Evolutionary conservation across 2,797 vertebrate species (phyloP).

Genomic region (Cetoscarus ocellatus): DNA sequence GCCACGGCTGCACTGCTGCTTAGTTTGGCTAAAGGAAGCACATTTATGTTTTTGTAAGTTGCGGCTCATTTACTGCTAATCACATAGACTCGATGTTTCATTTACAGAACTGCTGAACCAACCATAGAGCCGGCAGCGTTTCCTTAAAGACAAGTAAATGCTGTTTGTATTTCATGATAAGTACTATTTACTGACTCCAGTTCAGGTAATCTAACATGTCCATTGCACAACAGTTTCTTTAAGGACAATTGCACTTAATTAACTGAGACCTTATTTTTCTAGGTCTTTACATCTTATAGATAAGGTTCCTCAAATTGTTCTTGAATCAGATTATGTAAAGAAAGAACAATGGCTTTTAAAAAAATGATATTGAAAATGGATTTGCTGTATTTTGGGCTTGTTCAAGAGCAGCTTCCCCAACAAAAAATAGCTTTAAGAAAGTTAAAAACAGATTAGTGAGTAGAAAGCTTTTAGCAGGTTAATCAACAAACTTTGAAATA

Average conservation of each 20-base stretch:
- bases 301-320: not conserved
- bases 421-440: too few species aligned
- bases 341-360: not conserved
- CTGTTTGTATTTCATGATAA: constrained; percentile 25
- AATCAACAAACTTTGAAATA: too few species aligned
- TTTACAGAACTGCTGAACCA: too few species aligned
- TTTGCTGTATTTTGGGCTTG: too few species aligned
- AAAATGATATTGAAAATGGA: not conserved
- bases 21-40: constrained; percentile 24
- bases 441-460: too few species aligned
- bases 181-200: not conserved
- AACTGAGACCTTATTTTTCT: not conserved
- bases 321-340: too few species aligned
- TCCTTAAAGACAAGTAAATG: constrained; percentile 1
- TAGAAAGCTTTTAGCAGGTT: too few species aligned
- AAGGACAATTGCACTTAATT: constrained; percentile 5
- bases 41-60: constrained; percentile 16
- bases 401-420: too few species aligned
- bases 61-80: constrained; percentile 48
- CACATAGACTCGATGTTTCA: constrained; percentile 39
- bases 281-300: not conserved
- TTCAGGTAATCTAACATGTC: not conserved
- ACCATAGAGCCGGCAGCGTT: constrained; percentile 1
- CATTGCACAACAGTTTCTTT: not conserved
- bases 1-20: constrained; percentile 28